Base-by-base conservation (phyloP, 2,888 invertebrate species). In the Ligdia adustata region DNA sequence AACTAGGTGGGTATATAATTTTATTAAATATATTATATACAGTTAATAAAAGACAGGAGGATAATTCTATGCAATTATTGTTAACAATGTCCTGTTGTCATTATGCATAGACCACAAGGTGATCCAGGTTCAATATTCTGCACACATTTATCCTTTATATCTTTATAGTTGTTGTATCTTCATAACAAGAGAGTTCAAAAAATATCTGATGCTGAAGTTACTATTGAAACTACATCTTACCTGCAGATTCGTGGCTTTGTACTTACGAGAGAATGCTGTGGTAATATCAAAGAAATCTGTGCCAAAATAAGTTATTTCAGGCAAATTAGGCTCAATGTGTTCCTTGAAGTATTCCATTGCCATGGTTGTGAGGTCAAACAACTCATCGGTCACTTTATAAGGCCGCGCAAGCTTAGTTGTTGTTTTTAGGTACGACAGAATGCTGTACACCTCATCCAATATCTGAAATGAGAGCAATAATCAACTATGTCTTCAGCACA, bases 301-400 rank as follows among this genome's bases (percentile, higher is more conserved):
- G 62, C 95, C 95, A 79, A 97, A 96, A 78, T 96, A 97, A 33
- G 95, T 95, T 57, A 97, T 95, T 82, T 97, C 96, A 22, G 97
- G 97, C 69, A 97, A 91, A 60, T 94, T 94, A 4, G 97, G 96
- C 79, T 97, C 97, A 75, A 98, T 96, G 69, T 95, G 94, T 80
- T 98, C 98, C 79, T 97, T 97, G 82, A 98, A 98, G 83, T 98
- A 98, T 84, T 98, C 98, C 98, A 98, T 98, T 20, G 98, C 98
- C 98, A 98, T 98, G 24, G 97, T 97, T 24, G 97, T 97, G 56
- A 98, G 92, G 89, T 98, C 98, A 86, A 97, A 97, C 45, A 98
- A 90, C 82, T 98, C 98, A 87, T 98, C 98, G 4, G 97, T 97
- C 50, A 98, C 96, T 84, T 97, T 97, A 82, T 96, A 98, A 31